A percentile compares a stretch with the other conserved stretches of the same genome.
phyloP scores from a whole-genome alignment of 2,888 invertebrate genomes.

The Nephrotoma appendiculata region DNA sequence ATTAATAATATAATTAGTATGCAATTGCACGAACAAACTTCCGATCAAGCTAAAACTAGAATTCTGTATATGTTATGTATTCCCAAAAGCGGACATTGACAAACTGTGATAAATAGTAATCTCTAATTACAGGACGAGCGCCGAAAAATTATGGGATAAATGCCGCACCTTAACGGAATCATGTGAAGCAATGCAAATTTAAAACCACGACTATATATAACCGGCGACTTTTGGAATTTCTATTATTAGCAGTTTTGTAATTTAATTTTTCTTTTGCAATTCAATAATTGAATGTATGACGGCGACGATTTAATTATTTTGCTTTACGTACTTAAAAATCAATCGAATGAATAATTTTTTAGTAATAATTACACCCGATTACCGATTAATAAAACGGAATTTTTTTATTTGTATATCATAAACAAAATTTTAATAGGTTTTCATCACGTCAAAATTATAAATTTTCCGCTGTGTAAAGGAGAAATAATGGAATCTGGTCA shows the following conservation, averaged over 20 bases:
- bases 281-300: neutral
- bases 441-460: neutral
- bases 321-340: neutral
- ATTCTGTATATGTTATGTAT: too few relatives aligned
- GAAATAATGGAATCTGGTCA: too few relatives aligned
- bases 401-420: neutral
- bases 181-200: neutral
- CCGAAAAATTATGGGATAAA: too few relatives aligned
- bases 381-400: neutral
- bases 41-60: too few relatives aligned
- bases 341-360: neutral
- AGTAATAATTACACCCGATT: neutral
- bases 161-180: too few relatives aligned
- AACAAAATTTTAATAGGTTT: neutral
- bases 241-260: neutral
- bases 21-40: neutral
- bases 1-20: neutral
- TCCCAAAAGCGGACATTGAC: too few relatives aligned
- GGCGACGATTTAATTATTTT: neutral
- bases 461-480: neutral
- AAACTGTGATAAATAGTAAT: too few relatives aligned
- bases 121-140: too few relatives aligned
- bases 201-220: neutral
- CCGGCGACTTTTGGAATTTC: neutral
- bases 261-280: neutral